Evolutionary conservation across 23 tunicate species (phyloP).

Genomic region (Halocynthia roretzi): DNA sequence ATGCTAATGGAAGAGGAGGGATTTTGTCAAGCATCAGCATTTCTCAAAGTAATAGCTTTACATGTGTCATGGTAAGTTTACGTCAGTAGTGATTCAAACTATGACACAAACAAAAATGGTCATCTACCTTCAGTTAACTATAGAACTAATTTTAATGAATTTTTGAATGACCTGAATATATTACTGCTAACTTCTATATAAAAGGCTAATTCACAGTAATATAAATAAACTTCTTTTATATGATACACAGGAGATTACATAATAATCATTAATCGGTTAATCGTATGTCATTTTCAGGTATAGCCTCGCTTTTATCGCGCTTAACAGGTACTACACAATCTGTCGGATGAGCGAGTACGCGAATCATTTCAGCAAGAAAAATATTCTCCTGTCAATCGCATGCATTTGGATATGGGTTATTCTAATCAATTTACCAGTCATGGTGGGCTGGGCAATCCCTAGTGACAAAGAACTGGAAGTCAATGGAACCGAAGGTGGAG

Average conservation of each 20-base stretch:
- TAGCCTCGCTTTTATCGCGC: constrained; percentile 37
- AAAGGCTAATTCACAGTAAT: background rate
- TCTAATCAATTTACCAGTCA: constrained; percentile 26
- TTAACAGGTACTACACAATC: constrained; percentile 14
- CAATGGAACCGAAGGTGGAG: constrained; percentile 16
- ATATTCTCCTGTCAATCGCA: constrained; percentile 3
- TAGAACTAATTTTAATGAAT: too few species aligned
- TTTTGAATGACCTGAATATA: background rate
- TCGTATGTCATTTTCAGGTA: constrained; percentile 13
- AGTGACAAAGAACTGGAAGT: background rate
- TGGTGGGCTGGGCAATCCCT: constrained; percentile 51
- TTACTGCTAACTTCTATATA: background rate
- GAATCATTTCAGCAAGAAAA: constrained; percentile 21
- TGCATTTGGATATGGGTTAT: constrained; percentile 31
- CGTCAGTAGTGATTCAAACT: background rate
- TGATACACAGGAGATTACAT: background rate
- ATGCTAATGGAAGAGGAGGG: background rate
- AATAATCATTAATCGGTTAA: background rate
- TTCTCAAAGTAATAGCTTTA: constrained; percentile 28
- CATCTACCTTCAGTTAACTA: too few species aligned
- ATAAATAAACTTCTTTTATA: background rate
- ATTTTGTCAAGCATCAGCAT: constrained; percentile 34
- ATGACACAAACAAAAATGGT: background rate
- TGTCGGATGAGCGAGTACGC: constrained; percentile 19
- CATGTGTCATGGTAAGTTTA: constrained; percentile 40